A percentile compares a stretch with the other conserved stretches of the same genome.
Evolutionary conservation across 2,113 vertebrate species (phyloP).

Genomic region (Poecilia latipinna): DNA sequence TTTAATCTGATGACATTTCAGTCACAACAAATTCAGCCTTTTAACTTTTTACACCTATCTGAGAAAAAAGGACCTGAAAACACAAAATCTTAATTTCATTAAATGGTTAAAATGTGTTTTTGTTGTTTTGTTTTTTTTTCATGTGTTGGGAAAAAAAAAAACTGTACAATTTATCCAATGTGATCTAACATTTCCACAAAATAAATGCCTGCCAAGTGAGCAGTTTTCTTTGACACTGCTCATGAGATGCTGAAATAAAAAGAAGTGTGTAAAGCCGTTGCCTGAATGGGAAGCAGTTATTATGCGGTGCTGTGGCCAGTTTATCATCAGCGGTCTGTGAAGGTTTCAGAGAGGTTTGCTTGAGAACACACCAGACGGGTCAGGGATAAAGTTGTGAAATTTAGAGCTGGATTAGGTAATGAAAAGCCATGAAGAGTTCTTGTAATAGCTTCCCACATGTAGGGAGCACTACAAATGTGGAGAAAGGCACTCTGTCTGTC

Average conservation of each 20-base stretch:
- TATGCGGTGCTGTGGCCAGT: background rate
- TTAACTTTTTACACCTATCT: background rate
- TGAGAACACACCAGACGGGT: background rate
- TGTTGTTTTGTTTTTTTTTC: background rate
- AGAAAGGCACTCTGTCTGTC: too few species aligned
- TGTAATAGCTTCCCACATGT: too few species aligned
- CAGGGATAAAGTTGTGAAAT: background rate
- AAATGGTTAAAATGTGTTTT: conserved; percentile 41
- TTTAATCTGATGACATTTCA: conserved; percentile 12
- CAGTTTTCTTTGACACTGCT: conserved; percentile 47
- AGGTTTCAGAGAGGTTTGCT: background rate
- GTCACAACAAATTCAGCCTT: background rate
- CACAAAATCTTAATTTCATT: conserved; percentile 40
- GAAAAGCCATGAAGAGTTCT: too few species aligned
- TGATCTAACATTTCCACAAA: conserved; percentile 37
- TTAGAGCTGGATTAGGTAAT: too few species aligned
- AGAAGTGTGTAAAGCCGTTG: conserved; percentile 34
- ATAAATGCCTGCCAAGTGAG: conserved; percentile 35
- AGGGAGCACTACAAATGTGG: too few species aligned
- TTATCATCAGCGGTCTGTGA: background rate
- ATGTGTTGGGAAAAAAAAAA: background rate
- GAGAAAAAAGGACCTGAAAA: conserved; percentile 47
- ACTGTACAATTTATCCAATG: conserved; percentile 31
- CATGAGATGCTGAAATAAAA: conserved; percentile 61
- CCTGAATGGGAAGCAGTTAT: conserved; percentile 2